Conservation (phyloP, 2,888 invertebrate species). For the Halocaridina rubra region DNA sequence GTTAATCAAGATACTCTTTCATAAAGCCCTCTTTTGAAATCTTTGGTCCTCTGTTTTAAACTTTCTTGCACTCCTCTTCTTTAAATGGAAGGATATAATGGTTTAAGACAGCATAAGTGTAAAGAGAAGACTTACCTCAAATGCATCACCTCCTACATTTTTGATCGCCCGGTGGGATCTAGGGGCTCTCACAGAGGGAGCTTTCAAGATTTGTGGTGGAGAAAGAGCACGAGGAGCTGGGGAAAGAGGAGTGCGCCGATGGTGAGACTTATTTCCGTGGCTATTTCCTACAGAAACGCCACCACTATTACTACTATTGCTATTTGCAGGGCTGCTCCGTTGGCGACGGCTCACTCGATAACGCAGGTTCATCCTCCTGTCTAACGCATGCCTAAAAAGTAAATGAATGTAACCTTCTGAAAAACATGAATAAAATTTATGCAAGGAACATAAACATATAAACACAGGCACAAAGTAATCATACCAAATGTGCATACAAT, state of each 20-base stretch:
- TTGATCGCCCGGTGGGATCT: constrained; percentile 40
- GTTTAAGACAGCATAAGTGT: background rate
- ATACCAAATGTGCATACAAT: no score
- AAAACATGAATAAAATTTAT: no score
- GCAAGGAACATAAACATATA: no score
- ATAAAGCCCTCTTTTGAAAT: no score
- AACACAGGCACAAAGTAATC: no score
- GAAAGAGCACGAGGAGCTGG: constrained; percentile 28
- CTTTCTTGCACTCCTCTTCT: no score
- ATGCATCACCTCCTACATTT: constrained; percentile 24
- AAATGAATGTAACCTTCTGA: background rate
- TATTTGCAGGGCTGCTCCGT: constrained; percentile 46
- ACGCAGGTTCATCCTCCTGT: constrained; percentile 57
- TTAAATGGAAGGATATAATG: background rate
- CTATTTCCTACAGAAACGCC: constrained; percentile 29
- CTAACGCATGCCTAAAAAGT: constrained; percentile 39
- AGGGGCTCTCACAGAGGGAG: constrained; percentile 24
- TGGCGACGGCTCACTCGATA: constrained; percentile 51
- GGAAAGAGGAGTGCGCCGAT: constrained; percentile 44
- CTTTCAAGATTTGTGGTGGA: constrained; percentile 4
- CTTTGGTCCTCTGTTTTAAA: no score
- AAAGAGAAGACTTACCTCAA: constrained; percentile 39
- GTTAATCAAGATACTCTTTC: no score
- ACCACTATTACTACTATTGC: constrained; percentile 46
- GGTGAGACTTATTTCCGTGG: constrained; percentile 22